Evolutionary conservation across 1,140 invertebrate genomes (phyloP).

Genomic region (Trichonephila clavipes): DNA sequence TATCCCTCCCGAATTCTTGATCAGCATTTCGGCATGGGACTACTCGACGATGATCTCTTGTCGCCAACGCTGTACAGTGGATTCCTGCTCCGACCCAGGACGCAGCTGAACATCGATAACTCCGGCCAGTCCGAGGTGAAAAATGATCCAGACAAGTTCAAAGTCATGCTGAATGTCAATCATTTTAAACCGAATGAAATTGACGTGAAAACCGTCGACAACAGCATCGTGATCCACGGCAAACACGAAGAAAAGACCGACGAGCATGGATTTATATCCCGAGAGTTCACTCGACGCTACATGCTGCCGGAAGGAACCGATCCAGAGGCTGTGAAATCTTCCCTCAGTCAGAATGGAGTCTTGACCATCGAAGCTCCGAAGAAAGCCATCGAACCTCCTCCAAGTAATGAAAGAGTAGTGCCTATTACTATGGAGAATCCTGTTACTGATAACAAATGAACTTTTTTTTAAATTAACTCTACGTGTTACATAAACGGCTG

Average conservation of each 20-base stretch:
- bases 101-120: neutral
- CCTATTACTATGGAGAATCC: neutral
- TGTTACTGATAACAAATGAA: neutral
- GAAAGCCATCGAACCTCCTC: slow-evolving; percentile 73
- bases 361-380: slow-evolving; percentile 84
- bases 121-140: neutral
- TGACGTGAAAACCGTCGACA: slow-evolving; percentile 89
- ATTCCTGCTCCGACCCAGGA: slow-evolving; percentile 69
- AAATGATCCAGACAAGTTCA: neutral
- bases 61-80: slow-evolving; percentile 60
- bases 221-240: slow-evolving; percentile 88
- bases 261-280: slow-evolving; percentile 85
- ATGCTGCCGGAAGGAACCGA: slow-evolving; percentile 84
- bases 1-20: slow-evolving; percentile 76
- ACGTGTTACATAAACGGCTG: too few relatives aligned
- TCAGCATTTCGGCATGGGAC: slow-evolving; percentile 78
- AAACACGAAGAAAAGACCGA: slow-evolving; percentile 92
- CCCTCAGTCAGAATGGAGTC: slow-evolving; percentile 87
- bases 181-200: slow-evolving; percentile 10
- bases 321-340: slow-evolving; percentile 85
- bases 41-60: slow-evolving; percentile 77
- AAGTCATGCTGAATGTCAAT: neutral
- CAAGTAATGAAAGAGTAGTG: slow-evolving; percentile 79
- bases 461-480: neutral
- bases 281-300: slow-evolving; percentile 86